Evolutionary conservation across 1,140 invertebrate genomes (phyloP), one percentile per base, ranked within the genome.

Genomic region (Eriocheir sinensis): DNA sequence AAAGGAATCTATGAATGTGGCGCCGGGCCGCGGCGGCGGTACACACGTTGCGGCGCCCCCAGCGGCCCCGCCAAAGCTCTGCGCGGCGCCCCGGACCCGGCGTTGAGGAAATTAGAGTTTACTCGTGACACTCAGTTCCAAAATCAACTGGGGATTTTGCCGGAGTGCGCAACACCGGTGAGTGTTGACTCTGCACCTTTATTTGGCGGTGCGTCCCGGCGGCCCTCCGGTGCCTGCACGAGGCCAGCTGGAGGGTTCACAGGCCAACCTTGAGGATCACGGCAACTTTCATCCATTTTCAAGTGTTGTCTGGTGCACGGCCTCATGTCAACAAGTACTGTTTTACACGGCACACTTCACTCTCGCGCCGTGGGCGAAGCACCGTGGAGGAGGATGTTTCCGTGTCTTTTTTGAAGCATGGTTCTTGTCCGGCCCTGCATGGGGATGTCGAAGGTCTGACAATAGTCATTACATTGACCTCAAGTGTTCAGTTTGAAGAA

Each of bases 81-180:
- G 32, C 17, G 4, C 34, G 85, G 27, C 85, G 34, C 85, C 38
- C 6, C 38, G 17, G 38, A 41, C n/a, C 60, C 85, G 44, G 38
- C 85, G n/a, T 15, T 4, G 85, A 88, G 85, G 85, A 88, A 88
- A 88, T 88, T 38, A 88, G 85, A 88, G 85, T 44, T 86, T 88
- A 88, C 85, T 44, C 34, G 38, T 44, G 40, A 88, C 85, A 72
- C 60, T 72, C 60, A 72, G 60, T 88, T 41, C 44, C 38, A 41
- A 38, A 41, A 30, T 30, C 85, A 41, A 34, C 89, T 60, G 44
- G n/a, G 72, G 44, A 44, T 83, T 92, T 83, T 92, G 38, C 41
- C 44, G 27, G 30, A 81, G 60, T 30, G 60, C 34, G 27, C 38
- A 40, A 44, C 79, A 44, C 91, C 81, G n/a, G 38, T 40, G 34